These are phyloP conservation scores for Pediacus dermestoides DNA, from an alignment of 2,888 invertebrate species.

Conservation along the genomic window DNA sequence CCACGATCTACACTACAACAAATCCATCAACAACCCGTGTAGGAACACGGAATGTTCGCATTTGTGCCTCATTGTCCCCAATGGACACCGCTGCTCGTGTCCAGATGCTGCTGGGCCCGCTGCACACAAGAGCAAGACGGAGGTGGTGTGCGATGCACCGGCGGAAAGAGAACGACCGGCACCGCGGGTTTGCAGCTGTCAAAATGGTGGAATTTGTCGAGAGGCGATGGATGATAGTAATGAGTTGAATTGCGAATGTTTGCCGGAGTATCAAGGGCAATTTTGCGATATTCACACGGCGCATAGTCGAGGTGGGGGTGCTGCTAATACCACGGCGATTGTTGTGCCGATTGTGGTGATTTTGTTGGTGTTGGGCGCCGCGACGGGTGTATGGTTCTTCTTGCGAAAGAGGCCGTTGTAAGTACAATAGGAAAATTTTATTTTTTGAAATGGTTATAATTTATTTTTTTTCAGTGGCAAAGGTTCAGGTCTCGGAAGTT, in stretches of 20 bases:
- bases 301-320: constrained; percentile 55
- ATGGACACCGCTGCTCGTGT: constrained; percentile 85
- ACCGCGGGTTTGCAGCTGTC: constrained; percentile 78
- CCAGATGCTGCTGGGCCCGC: constrained; percentile 66
- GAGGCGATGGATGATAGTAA: constrained; percentile 56
- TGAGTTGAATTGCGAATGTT: constrained; percentile 69
- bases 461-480: constrained; percentile 63
- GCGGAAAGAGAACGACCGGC: constrained; percentile 70
- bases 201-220: constrained; percentile 80
- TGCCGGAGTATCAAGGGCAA: constrained; percentile 66
- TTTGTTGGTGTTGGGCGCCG: constrained; percentile 66
- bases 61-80: constrained; percentile 86
- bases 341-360: constrained; percentile 79
- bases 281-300: constrained; percentile 68
- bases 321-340: constrained; percentile 66
- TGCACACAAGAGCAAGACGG: constrained; percentile 53
- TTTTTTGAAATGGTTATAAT: constrained; percentile 9
- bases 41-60: constrained; percentile 78
- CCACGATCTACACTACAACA: constrained; percentile 81
- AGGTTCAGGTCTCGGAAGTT: constrained; percentile 71
- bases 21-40: constrained; percentile 66
- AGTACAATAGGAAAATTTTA: constrained; percentile 47
- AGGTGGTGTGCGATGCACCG: constrained; percentile 78
- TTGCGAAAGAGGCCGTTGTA: constrained; percentile 81
- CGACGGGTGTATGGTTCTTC: constrained; percentile 77